Evolutionary conservation across 2,888 invertebrate species (phyloP).

Genomic region (Spisula solida): DNA sequence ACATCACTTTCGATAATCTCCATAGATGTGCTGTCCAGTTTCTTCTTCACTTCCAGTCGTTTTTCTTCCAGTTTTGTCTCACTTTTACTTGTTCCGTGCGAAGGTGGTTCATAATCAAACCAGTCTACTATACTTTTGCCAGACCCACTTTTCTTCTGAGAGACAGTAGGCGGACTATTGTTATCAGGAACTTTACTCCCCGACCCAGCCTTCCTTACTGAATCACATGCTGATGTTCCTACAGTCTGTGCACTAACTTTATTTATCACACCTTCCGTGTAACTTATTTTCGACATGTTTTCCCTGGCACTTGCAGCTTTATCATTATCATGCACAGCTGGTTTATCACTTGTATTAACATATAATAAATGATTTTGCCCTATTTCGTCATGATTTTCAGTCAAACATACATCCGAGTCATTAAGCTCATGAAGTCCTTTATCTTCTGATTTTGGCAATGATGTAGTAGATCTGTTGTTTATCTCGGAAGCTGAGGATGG

Average conservation of each 20-base stretch:
- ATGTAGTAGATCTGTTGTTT: neutral
- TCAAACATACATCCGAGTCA: neutral
- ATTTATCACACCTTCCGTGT: neutral
- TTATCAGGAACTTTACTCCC: neutral
- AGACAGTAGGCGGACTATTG: neutral
- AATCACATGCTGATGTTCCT: neutral
- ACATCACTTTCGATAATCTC: conserved; percentile 42
- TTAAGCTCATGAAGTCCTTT: neutral
- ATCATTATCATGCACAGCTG: neutral
- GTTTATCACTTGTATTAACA: neutral
- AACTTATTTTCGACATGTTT: neutral
- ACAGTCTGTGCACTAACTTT: neutral
- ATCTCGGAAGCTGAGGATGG: neutral
- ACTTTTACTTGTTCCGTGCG: neutral
- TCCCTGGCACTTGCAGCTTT: neutral
- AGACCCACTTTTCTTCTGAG: conserved; percentile 47
- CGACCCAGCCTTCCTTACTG: neutral
- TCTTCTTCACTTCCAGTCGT: conserved; percentile 34
- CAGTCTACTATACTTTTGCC: conserved; percentile 69
- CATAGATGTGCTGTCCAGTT: conserved; percentile 46
- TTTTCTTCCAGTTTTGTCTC: conserved; percentile 42
- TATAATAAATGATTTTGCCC: neutral
- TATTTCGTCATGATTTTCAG: neutral
- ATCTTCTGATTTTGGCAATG: neutral
- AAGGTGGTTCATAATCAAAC: conserved; percentile 69